Evolutionary conservation across 1,140 invertebrate genomes (phyloP).

Genomic region (Anastrepha obliqua): DNA sequence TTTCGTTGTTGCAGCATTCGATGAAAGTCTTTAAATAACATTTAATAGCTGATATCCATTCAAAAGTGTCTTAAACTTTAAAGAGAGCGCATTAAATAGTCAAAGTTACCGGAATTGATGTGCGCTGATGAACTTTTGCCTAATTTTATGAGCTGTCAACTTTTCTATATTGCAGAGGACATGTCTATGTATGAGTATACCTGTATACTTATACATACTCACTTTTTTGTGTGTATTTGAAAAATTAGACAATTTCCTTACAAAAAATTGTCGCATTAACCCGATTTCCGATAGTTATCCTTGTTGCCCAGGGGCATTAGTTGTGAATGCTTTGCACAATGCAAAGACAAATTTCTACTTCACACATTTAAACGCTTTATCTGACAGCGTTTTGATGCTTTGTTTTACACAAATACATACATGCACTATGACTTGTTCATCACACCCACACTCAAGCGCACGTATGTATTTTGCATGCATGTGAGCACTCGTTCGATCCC

Average conservation of each 20-base stretch:
- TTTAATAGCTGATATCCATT: not conserved
- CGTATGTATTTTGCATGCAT: not conserved
- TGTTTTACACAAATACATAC: conserved; percentile 1
- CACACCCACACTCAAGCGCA: not conserved
- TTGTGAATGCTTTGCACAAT: not conserved
- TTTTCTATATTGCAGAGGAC: not conserved
- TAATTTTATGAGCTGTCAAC: not conserved
- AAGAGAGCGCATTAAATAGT: not conserved
- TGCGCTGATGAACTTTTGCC: not conserved
- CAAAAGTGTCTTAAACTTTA: no score
- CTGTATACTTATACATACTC: no score
- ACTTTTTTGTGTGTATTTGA: not conserved
- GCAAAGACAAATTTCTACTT: not conserved
- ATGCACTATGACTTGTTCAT: not conserved
- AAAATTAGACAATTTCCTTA: not conserved
- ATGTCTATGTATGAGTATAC: no score
- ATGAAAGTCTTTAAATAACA: conserved; percentile 4
- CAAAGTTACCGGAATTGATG: not conserved
- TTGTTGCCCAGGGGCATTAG: not conserved
- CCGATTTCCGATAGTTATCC: not conserved
- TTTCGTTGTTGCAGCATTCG: not conserved
- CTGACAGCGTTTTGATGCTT: not conserved
- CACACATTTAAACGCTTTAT: conserved; percentile 12
- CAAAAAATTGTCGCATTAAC: not conserved
- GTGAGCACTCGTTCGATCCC: not conserved